phyloP scores from a whole-genome alignment of 1,140 invertebrate species.

The Platorchestia sp. region DNA sequence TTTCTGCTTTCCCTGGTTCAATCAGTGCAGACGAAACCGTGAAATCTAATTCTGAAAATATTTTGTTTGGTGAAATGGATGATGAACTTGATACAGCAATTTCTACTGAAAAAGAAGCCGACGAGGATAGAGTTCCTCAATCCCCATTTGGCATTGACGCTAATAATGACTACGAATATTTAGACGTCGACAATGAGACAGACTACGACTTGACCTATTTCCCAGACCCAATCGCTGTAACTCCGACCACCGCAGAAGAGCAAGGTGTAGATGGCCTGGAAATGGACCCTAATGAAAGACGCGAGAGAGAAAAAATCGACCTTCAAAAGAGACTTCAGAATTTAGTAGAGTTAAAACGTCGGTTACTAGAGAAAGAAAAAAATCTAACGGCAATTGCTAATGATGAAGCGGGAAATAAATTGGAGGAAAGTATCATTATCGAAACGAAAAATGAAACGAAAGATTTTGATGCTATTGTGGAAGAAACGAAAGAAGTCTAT shows the following conservation, averaged over 20 bases:
- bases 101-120: neutral
- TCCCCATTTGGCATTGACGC: neutral
- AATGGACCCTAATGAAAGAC: neutral
- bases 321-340: neutral
- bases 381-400: neutral
- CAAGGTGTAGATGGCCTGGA: neutral
- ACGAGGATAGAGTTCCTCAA: neutral
- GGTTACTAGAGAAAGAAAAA: neutral
- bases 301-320: neutral
- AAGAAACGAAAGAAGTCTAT: neutral
- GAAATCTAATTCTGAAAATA: neutral
- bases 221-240: neutral
- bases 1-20: neutral
- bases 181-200: neutral
- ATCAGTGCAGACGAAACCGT: neutral
- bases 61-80: neutral
- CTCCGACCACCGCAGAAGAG: neutral
- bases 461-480: neutral
- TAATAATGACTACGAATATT: slow-evolving; percentile 8
- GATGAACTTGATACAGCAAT: neutral
- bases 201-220: slow-evolving; percentile 25
- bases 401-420: neutral
- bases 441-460: neutral
- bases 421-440: neutral
- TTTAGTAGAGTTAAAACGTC: neutral